phyloP scores from a whole-genome alignment of 1,140 invertebrate species.

The Cyclargus thomasi region DNA sequence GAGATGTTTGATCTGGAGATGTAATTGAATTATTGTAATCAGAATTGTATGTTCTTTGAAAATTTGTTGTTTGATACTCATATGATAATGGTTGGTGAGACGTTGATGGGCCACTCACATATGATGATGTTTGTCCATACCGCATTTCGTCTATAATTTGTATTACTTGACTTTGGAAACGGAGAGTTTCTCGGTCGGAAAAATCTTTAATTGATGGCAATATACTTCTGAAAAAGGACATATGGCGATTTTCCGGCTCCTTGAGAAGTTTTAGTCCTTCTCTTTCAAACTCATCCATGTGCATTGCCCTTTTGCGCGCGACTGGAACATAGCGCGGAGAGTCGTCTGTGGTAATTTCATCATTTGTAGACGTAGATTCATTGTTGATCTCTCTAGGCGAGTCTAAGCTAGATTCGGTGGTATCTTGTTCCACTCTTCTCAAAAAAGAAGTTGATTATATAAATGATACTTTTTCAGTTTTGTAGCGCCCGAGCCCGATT shows the following conservation, averaged over 20 bases:
- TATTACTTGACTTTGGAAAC: conserved; percentile 23
- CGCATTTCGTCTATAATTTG: conserved; percentile 22
- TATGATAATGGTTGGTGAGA: conserved; percentile 23
- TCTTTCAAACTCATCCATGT: conserved; percentile 30
- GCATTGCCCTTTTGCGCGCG: conserved; percentile 26
- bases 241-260: conserved; percentile 23
- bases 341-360: conserved; percentile 21
- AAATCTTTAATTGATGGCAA: conserved; percentile 21
- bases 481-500: conserved; percentile 17
- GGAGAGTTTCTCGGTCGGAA: conserved; percentile 19
- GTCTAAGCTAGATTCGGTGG: conserved; percentile 25
- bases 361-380: conserved; percentile 26
- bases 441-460: conserved; percentile 27
- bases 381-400: conserved; percentile 22
- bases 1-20: conserved; percentile 19
- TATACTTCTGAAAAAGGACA: conserved; percentile 23
- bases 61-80: conserved; percentile 23
- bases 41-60: conserved; percentile 23
- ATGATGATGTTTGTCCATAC: conserved; percentile 24
- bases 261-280: conserved; percentile 21
- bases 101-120: conserved; percentile 24
- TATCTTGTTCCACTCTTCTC: conserved; percentile 26
- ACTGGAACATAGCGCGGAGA: conserved; percentile 27
- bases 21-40: conserved; percentile 23
- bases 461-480: conserved; percentile 20